Evolutionary conservation across 2,113 vertebrate species (phyloP).

Genomic region (Chloroceryle aenea): DNA sequence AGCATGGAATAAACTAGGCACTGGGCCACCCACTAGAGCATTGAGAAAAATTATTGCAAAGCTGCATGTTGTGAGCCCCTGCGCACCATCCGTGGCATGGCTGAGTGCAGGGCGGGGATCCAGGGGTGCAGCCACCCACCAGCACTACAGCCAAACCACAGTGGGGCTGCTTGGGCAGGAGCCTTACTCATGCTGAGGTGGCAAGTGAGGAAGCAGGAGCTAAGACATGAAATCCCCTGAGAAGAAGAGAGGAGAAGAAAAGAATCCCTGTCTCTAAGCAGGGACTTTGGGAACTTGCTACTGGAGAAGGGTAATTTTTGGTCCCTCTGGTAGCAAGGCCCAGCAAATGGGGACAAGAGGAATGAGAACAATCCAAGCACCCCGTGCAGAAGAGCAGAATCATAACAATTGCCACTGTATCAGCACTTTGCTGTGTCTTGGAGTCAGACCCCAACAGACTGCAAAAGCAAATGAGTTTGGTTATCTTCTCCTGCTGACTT

Average conservation of each 20-base stretch:
- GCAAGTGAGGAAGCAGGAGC: not conserved
- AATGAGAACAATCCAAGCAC: not conserved
- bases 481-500: not conserved
- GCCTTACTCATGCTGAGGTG: not conserved
- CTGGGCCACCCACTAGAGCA: not conserved
- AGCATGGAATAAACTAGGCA: not conserved
- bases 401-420: not conserved
- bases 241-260: not conserved
- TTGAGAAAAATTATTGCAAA: not conserved
- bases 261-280: not conserved
- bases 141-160: accelerated
- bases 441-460: not conserved
- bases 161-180: not conserved
- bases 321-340: not conserved
- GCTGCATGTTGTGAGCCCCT: not conserved
- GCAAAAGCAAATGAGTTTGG: not conserved
- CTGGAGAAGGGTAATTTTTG: not conserved
- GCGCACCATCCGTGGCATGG: not conserved
- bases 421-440: not conserved
- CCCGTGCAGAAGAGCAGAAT: not conserved
- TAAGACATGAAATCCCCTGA: not conserved
- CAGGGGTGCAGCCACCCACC: not conserved
- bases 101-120: not conserved
- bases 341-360: not conserved
- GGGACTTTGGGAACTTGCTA: not conserved